Conservation (phyloP, 2,888 invertebrate genomes). For the Hydraecia micacea region DNA sequence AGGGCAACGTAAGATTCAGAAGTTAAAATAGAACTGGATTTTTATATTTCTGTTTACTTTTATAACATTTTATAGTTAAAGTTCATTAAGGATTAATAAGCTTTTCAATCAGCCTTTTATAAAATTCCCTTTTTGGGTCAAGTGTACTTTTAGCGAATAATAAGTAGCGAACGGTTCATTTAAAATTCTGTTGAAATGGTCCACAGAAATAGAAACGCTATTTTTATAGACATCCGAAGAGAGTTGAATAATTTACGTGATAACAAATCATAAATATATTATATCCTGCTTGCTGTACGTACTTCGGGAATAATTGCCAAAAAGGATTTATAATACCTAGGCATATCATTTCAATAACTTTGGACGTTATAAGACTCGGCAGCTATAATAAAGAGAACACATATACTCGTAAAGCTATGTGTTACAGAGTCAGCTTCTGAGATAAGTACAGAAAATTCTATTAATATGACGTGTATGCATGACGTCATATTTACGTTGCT, state of each 20-base stretch:
- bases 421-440: conserved; percentile 19
- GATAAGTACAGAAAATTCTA: conserved; percentile 15
- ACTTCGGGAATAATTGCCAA: neutral
- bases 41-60: conserved; percentile 31
- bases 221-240: conserved; percentile 22
- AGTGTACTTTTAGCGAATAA: conserved; percentile 23
- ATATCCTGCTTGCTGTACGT: neutral
- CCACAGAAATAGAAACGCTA: conserved; percentile 32
- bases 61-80: conserved; percentile 7
- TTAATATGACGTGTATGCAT: conserved; percentile 20
- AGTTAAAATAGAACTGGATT: conserved; percentile 39
- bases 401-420: neutral
- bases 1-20: conserved; percentile 44
- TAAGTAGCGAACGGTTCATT: conserved; percentile 2
- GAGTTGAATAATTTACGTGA: conserved; percentile 15
- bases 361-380: neutral
- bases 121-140: conserved; percentile 21
- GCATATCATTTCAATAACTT: conserved; percentile 14
- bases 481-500: conserved; percentile 50
- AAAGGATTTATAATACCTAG: conserved; percentile 13
- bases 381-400: conserved; percentile 8
- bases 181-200: conserved; percentile 24
- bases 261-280: conserved; percentile 26
- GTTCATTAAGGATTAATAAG: conserved; percentile 4
- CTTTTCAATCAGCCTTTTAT: conserved; percentile 19